A percentile compares a stretch with the other conserved stretches of the same genome.
phyloP scores from a whole-genome alignment of 2,888 invertebrate species.

The Amiota communis region DNA sequence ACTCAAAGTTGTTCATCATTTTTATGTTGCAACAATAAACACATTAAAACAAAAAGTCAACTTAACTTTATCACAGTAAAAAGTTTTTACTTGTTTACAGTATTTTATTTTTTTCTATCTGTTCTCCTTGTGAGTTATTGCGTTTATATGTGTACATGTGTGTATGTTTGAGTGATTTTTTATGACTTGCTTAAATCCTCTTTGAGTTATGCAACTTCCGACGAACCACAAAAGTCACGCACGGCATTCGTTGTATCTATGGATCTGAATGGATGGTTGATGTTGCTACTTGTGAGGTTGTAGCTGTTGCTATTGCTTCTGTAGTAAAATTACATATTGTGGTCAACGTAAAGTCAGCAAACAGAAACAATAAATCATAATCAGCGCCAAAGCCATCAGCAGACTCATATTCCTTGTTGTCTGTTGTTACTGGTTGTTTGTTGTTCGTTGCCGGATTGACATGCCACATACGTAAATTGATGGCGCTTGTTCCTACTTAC shows the following conservation, averaged over 20 bases:
- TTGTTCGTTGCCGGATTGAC: slow-evolving; percentile 7
- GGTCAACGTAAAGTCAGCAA: slow-evolving; percentile 20
- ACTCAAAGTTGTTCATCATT: slow-evolving; percentile 13
- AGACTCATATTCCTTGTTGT: background rate
- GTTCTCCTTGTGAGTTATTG: background rate
- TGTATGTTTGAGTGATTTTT: background rate
- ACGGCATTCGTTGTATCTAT: background rate
- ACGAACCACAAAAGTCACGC: slow-evolving; percentile 18
- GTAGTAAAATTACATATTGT: slow-evolving; percentile 31
- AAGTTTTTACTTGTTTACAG: slow-evolving; percentile 13
- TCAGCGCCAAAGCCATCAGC: slow-evolving; percentile 17
- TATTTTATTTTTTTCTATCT: background rate
- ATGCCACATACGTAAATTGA: background rate
- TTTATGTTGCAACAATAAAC: slow-evolving; percentile 20
- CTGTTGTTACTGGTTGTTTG: background rate
- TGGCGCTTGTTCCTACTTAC: background rate
- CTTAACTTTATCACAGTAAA: background rate
- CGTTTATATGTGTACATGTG: background rate
- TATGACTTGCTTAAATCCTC: background rate
- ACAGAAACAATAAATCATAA: slow-evolving; percentile 36
- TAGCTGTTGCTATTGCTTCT: slow-evolving; percentile 19
- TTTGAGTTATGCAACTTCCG: background rate
- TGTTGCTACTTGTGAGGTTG: background rate
- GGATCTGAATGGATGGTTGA: background rate
- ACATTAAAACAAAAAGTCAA: background rate